Evolutionary conservation across 2,888 invertebrate species (phyloP), one percentile per base, ranked within the genome.

Genomic region (Andrena praecox): DNA sequence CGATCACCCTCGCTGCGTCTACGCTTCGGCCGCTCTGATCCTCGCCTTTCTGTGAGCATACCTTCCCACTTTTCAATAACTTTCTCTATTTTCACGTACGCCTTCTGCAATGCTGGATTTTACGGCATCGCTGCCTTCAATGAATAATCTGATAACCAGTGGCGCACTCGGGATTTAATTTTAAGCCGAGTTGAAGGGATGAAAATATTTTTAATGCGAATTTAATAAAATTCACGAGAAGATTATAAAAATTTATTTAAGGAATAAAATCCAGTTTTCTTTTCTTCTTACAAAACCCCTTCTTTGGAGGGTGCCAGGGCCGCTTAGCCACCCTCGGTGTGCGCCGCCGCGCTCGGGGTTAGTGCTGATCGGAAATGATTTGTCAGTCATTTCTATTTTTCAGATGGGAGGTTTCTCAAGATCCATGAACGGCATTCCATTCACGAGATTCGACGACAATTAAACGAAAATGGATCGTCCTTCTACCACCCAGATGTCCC

Each of bases 1-100:
- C 89, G 93, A 64, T 92, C 93, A 24, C 93, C 93, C 1, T 92
- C 93, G 5, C 85, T 93, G 16, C 92, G 93, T 67, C 85, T 93
- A 31, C 91, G 93, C 70, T 93, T 92, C 48, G 93, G 93, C 24
- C 93, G 93, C 80, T 93, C 93, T 16, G 90, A 89, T 59, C 87
- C 86, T 63, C 84, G 81, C 48, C 63, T 84, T 50, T 80, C 89
- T 70, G 92, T 92, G 86, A 91, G 89, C 79, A 50, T 4, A n/a
- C 10, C 2, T 20, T 16, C 8, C 16, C 4, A 27, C 12, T 48
- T 8, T 31, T 24, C 5, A 35, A 3, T 54, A 8, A 52, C 2
- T 31, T 31, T 8, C 7, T 1, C 52, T 52, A 52, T n/a, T 20
- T 2, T 52, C 7, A 20, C 8, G 2, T 2, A 52, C 20, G 52